phyloP scores from a whole-genome alignment of 2,797 vertebrate species.

The Calcarius lapponicus region DNA sequence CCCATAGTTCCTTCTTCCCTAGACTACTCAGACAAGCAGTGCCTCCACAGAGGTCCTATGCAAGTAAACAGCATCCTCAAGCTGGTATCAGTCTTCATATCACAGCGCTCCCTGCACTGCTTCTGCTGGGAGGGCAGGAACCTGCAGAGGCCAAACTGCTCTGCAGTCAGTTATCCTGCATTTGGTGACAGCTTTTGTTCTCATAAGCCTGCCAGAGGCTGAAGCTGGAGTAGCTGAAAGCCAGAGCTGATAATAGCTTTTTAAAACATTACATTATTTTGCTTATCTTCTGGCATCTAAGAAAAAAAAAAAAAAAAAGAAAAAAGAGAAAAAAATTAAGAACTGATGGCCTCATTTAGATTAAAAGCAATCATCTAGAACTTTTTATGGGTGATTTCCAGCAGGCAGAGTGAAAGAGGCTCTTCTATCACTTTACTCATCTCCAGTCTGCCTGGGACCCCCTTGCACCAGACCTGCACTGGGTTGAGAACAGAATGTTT shows the following conservation, averaged over 20 bases:
- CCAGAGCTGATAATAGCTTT: not conserved
- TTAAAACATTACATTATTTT: not conserved
- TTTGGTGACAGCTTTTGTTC: not conserved
- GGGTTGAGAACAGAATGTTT: not conserved
- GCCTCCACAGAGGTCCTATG: not conserved
- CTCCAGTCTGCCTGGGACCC: not conserved
- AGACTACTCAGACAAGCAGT: not conserved
- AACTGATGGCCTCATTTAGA: not conserved
- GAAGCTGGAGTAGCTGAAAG: not conserved
- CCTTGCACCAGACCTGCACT: not conserved
- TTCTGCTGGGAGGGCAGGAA: not conserved
- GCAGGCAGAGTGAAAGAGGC: not conserved
- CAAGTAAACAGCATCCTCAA: not conserved
- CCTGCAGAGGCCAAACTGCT: not conserved
- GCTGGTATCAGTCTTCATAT: not conserved
- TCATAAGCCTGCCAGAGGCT: not conserved
- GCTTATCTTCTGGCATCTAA: not conserved
- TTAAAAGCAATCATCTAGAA: not conserved
- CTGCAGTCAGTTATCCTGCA: not conserved
- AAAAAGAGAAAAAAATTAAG: not conserved
- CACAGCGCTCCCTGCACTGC: not conserved
- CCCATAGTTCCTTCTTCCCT: not conserved
- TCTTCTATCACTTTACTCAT: not conserved
- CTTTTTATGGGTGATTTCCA: not conserved
- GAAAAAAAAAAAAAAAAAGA: not conserved